Conservation (phyloP, 53 echinoderm and acorn worm species). For the Arbacia lixula region DNA sequence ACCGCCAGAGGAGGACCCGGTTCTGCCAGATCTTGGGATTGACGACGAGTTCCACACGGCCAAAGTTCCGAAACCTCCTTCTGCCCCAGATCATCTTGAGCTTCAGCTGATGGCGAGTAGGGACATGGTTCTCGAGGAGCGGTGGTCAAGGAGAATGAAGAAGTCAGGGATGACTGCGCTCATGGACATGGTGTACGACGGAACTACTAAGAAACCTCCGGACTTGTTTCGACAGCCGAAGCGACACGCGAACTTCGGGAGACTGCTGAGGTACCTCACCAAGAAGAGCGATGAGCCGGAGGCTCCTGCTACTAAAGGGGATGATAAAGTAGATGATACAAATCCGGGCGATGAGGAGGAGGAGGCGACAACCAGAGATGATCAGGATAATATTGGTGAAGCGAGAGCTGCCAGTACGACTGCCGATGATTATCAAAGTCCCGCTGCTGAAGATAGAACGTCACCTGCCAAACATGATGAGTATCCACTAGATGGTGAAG, state of each 20-base stretch:
- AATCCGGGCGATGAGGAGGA: neutral
- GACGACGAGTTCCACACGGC: constrained; percentile 37
- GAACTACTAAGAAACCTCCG: neutral
- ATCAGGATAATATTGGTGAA: too few species aligned
- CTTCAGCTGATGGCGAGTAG: constrained; percentile 22
- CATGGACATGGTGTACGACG: constrained; percentile 31
- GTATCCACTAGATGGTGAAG: too few species aligned
- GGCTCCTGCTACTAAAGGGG: neutral
- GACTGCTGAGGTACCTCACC: constrained; percentile 6
- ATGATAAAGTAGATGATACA: neutral
- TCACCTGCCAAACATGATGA: too few species aligned
- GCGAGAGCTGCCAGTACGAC: too few species aligned
- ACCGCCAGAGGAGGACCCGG: constrained; percentile 36
- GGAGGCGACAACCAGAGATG: neutral
- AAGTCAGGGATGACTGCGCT: constrained; percentile 21
- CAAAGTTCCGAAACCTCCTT: neutral
- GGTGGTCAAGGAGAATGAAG: neutral
- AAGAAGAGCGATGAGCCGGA: neutral
- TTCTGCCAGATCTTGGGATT: constrained; percentile 9
- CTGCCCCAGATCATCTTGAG: constrained; percentile 21
- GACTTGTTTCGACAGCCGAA: constrained; percentile 26
- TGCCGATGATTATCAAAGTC: too few species aligned
- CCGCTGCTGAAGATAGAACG: too few species aligned
- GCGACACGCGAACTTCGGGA: constrained; percentile 9
- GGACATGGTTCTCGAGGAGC: neutral